phyloP scores from a whole-genome alignment of 2,888 invertebrate genomes.

The Spodoptera picta region DNA sequence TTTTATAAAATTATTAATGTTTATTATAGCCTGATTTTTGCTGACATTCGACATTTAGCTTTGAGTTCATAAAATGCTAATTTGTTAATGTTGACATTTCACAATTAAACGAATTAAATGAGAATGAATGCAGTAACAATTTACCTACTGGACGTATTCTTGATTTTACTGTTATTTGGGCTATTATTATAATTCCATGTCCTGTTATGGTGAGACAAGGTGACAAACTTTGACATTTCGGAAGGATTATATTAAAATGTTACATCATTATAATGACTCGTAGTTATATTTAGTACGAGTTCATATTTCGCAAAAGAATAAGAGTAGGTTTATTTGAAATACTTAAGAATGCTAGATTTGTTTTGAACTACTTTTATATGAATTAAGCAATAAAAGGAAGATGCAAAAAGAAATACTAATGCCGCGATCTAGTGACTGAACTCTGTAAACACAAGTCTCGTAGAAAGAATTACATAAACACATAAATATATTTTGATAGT shows the following conservation, averaged over 20 bases:
- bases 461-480: conserved; percentile 1
- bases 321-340: no score
- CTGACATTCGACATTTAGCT: conserved; percentile 26
- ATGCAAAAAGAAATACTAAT: not conserved
- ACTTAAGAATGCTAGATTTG: no score
- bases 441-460: not conserved
- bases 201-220: conserved; percentile 2
- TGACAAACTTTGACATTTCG: conserved; percentile 29
- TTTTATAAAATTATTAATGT: no score
- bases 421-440: conserved; percentile 16
- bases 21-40: no score
- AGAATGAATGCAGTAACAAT: not conserved
- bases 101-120: not conserved
- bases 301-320: no score
- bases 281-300: conserved; percentile 21
- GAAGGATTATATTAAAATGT: conserved; percentile 20
- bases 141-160: conserved; percentile 1
- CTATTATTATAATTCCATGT: conserved; percentile 3
- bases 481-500: conserved; percentile 17
- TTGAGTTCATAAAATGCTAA: conserved; percentile 6
- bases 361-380: not conserved
- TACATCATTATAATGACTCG: conserved; percentile 7
- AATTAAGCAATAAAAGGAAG: no score
- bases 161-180: conserved; percentile 34
- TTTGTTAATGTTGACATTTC: conserved; percentile 11